Base-by-base conservation (phyloP, 1,140 invertebrate species). In the Brevipalpus yothersi region DNA sequence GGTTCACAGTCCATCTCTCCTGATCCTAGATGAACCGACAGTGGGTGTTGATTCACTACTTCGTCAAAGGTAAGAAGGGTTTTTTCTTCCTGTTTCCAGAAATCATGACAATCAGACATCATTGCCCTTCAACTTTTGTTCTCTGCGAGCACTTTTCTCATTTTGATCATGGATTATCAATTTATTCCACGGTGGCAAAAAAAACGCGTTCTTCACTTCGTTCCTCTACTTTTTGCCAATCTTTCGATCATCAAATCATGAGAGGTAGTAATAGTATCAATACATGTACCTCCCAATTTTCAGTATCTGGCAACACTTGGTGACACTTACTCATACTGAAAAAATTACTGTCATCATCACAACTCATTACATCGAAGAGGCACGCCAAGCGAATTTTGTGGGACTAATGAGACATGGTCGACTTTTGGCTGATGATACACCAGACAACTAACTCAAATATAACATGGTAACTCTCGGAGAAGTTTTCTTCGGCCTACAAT, bases 221-320 rank as follows among this genome's bases (percentile, higher is more conserved):
- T 77, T 90, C 65, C 83, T 90, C 69, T 91, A 86, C 67, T 91
- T 93, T 66, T 93, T 87, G 87, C 83, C n/a, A n/a, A n/a, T n/a
- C n/a, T n/a, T n/a, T n/a, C n/a, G n/a, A n/a, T n/a, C n/a, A n/a
- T n/a, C n/a, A n/a, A n/a, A n/a, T n/a, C n/a, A n/a, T n/a, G n/a
- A n/a, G n/a, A n/a, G n/a, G n/a, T n/a, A n/a, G n/a, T n/a, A n/a
- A n/a, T n/a, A n/a, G n/a, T n/a, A n/a, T n/a, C n/a, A n/a, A n/a
- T n/a, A n/a, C n/a, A n/a, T n/a, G n/a, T n/a, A n/a, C n/a, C n/a
- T n/a, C n/a, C n/a, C n/a, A n/a, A 86, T 64, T 86, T 91, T 68
- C 72, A 91, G 65, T n/a, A n/a, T n/a, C n/a, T n/a, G n/a, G n/a
- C n/a, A n/a, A n/a, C n/a, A n/a, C n/a, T n/a, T n/a, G n/a, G 80